phyloP scores from a whole-genome alignment of 1,140 invertebrate species.

The Liolophura sinensis region DNA sequence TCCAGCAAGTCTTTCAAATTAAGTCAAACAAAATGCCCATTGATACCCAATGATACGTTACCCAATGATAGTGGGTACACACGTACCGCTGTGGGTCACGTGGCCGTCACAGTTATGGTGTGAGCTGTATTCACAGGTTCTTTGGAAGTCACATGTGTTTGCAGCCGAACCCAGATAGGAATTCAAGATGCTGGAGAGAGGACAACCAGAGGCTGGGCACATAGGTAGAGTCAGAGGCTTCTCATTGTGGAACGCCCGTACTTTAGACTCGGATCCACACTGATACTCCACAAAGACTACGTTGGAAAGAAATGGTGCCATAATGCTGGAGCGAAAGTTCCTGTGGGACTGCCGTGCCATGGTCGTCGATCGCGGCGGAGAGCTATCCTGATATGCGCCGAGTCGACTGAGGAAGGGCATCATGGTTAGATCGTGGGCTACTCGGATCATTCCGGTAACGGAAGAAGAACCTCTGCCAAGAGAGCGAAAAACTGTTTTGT shows the following conservation, averaged over 20 bases:
- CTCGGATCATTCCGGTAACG: neutral
- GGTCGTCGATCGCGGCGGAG: neutral
- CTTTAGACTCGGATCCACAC: neutral
- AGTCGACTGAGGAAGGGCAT: neutral
- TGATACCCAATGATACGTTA: too few relatives aligned
- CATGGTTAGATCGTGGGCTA: neutral
- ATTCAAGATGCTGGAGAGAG: neutral
- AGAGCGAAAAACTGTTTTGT: neutral
- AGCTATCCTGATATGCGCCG: neutral
- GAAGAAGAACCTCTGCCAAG: neutral
- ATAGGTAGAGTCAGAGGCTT: neutral
- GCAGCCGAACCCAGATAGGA: neutral
- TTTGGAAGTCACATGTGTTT: conserved; percentile 1
- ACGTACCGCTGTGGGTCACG: too few relatives aligned
- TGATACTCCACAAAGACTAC: neutral
- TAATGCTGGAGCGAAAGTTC: neutral
- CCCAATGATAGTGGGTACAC: too few relatives aligned
- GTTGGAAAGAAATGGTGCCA: neutral
- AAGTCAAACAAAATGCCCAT: too few relatives aligned
- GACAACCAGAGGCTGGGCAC: neutral
- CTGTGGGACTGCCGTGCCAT: neutral
- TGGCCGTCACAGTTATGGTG: too few relatives aligned
- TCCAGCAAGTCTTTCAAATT: too few relatives aligned
- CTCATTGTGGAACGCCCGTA: neutral
- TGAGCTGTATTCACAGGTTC: neutral